These are phyloP conservation scores for Cheilosia pagana DNA, from an alignment of 2,888 invertebrate species.

Conservation along the genomic window DNA sequence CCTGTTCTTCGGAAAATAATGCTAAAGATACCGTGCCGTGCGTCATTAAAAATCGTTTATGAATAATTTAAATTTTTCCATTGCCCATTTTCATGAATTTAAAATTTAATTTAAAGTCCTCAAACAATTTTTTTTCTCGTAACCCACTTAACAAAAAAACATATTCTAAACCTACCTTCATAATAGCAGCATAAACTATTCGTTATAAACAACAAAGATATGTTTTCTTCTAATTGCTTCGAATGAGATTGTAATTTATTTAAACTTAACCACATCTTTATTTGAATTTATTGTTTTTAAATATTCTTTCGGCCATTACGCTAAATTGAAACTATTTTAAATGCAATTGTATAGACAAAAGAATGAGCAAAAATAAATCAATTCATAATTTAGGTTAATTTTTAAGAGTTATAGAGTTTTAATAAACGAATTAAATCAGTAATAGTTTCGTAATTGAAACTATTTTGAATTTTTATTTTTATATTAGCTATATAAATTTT, in stretches of 20 bases:
- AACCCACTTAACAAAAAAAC: no score
- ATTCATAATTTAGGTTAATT: conserved; percentile 35
- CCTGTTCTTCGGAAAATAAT: no score
- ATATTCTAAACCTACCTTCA: no score
- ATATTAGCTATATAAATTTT: conserved; percentile 4
- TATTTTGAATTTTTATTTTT: conserved; percentile 16
- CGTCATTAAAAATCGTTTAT: no score
- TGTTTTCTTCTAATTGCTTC: conserved; percentile 3
- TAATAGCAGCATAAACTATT: background rate
- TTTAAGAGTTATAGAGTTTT: conserved; percentile 5
- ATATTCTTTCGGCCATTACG: conserved; percentile 51
- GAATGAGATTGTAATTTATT: conserved; percentile 44
- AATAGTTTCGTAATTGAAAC: conserved; percentile 28
- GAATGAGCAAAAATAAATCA: conserved; percentile 39
- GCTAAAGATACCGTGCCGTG: no score
- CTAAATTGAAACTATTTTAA: conserved; percentile 42
- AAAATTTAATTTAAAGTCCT: background rate
- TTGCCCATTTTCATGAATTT: no score
- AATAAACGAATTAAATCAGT: conserved; percentile 3
- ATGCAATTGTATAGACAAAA: conserved; percentile 47
- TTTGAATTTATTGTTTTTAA: background rate
- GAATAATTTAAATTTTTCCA: background rate
- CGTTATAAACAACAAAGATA: background rate
- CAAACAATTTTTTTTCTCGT: no score
- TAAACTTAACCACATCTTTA: background rate